Evolutionary conservation across 2,113 vertebrate genomes (phyloP).

Genomic region (Megaleporinus macrocephalus): DNA sequence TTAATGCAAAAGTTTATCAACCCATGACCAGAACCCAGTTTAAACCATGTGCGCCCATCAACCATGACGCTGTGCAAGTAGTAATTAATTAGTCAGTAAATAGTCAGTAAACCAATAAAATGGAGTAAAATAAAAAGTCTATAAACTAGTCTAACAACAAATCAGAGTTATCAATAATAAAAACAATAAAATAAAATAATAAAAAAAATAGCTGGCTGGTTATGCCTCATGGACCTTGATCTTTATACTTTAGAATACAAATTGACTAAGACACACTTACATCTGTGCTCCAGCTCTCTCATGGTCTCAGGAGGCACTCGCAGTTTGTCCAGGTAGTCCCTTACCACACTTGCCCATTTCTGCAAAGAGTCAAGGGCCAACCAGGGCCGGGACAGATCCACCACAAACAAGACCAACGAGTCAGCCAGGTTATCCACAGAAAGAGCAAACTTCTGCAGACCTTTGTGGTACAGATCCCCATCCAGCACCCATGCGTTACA

Average conservation of each 20-base stretch:
- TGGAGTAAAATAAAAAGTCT: too few relatives aligned
- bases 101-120: too few relatives aligned
- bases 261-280: slow-evolving; percentile 79
- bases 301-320: slow-evolving; percentile 93
- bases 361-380: slow-evolving; percentile 95
- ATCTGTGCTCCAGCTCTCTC: slow-evolving; percentile 93
- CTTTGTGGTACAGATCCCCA: slow-evolving; percentile 97
- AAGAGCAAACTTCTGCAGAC: slow-evolving; percentile 93
- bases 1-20: too few relatives aligned
- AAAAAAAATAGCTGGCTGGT: too few relatives aligned
- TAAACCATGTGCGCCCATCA: too few relatives aligned
- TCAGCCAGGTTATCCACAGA: slow-evolving; percentile 85
- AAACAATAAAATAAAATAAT: too few relatives aligned
- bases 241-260: neutral
- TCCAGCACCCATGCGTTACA: slow-evolving; percentile 98
- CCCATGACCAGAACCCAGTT: too few relatives aligned
- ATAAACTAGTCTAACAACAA: too few relatives aligned
- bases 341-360: slow-evolving; percentile 94
- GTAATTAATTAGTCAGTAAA: too few relatives aligned
- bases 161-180: too few relatives aligned
- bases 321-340: slow-evolving; percentile 95
- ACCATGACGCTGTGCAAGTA: too few relatives aligned
- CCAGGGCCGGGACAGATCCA: slow-evolving; percentile 98
- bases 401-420: slow-evolving; percentile 87
- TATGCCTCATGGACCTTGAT: too few relatives aligned